Conservation (phyloP, 2,113 vertebrate species). For the Myrmecophaga tridactyla region DNA sequence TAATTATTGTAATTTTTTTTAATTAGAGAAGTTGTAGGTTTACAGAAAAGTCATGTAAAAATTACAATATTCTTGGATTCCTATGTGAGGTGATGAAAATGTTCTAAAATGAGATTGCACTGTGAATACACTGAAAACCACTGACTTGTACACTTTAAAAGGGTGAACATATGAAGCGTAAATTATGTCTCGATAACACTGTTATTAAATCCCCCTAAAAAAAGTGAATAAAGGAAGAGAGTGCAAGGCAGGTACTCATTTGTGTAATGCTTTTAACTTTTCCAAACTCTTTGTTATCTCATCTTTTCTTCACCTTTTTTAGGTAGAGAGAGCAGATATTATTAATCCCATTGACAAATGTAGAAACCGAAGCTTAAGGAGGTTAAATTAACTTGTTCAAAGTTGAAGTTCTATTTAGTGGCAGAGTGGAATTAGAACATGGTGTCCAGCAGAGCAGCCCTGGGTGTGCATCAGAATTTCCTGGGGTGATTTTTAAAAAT, state of each 20-base stretch:
- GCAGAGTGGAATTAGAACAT: neutral
- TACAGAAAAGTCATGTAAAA: no score
- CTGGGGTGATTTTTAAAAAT: neutral
- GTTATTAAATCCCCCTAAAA: neutral
- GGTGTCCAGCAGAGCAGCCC: neutral
- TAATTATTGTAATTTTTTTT: no score
- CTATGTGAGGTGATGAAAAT: neutral
- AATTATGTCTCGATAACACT: neutral
- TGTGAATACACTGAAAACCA: slow-evolving; percentile 12
- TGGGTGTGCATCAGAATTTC: neutral
- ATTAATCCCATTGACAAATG: neutral
- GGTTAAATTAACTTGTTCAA: neutral
- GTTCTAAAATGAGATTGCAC: slow-evolving; percentile 36
- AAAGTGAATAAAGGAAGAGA: neutral
- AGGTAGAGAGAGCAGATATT: neutral
- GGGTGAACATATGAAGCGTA: neutral
- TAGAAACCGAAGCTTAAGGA: neutral
- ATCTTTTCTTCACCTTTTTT: neutral
- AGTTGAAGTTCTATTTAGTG: neutral
- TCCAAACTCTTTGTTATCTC: slow-evolving; percentile 16
- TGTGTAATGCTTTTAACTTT: neutral
- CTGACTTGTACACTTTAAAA: neutral
- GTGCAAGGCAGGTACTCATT: neutral
- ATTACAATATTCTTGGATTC: neutral
- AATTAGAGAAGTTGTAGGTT: no score